Evolutionary conservation across 2,797 vertebrate species (phyloP), one percentile per base, ranked within the genome.

Genomic region (Novumbra hubbsi): DNA sequence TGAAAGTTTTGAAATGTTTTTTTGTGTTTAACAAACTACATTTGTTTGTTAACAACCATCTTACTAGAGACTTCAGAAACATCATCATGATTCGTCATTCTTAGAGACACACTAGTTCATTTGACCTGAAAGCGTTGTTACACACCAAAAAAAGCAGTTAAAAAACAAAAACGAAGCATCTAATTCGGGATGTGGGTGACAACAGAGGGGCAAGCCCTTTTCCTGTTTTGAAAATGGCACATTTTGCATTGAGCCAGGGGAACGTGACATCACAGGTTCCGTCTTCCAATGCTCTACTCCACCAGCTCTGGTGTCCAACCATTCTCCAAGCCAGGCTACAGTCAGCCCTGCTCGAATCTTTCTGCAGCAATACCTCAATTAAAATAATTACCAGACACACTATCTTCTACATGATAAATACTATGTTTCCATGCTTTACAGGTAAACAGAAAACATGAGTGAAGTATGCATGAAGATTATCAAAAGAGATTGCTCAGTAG

Each of bases 141-240:
- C 15, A 19, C 21, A 57, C 19, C 16, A 3, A 3, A 62, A 16
- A 32, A 34, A 17, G 55, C 70, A 45, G 30, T 62, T 72, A 34
- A 72, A 72, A 72, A 62, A 55, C 5, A 62, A 60, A 34, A 62
- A 41, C 21, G 15, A 27, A 17, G 21, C 70, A 38, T 60, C 32
- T 45, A 21, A 72, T 62, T 45, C 62, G 28, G 30, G 34, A 72
- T 62, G 55, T 19, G 55, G 34, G 70, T 8, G 34, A 24, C 27
- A 32, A 38, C 21, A 52, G 48, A 12, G 24, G 27, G 27, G 52
- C 19, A 48, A 72, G n/a, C 12, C 21, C 9, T 72, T 62, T 72
- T 21, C 70, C 45, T 55, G 45, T 72, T 72, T 72, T 41, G 34
- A 38, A 57, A 48, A 63, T 72, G 3, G 55, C 55, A 62, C 55